Base-by-base conservation (phyloP, 64 coral and sea anemone species). In the Stichodactyla helianthus region DNA sequence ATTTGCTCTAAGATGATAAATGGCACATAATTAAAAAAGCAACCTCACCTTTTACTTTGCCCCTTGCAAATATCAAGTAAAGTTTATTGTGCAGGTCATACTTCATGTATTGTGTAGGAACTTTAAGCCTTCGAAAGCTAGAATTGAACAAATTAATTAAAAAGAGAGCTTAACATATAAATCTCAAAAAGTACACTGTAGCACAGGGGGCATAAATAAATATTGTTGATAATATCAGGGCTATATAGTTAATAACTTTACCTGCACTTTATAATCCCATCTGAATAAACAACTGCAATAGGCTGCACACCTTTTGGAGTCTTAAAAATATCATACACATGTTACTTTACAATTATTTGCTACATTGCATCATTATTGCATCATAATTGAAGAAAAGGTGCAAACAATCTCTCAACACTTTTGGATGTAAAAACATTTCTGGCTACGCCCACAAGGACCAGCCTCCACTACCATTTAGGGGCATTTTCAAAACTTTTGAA, bases 41-140 rank as follows among this genome's bases (percentile, higher is more conserved):
- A 20, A 68, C 2, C 68, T 74, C 5, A 74, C 68, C 51, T 52
- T 54, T 53, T 16, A 54, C 7, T 84, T 84, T 35, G 10, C 83
- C 83, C 8, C 56, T 84, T 10, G 83, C 83, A 84, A 60, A 84
- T 7, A 84, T 63, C 56, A 84, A 63, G 13, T 84, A 84, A 9
- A 60, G 83, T 18, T 27, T 84, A 19, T 84, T 23, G 15, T 57
- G 27, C 19, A 84, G 59, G 83, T 84, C 25, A 15, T 84, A 84
- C 25, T 84, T 84, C 83, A 84, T 84, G 78, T 81, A 17, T 22
- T 81, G 7, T 54, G 78, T 81, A 52, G 78, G 78, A 4, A 16
- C 78, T 23, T 81, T 81, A 7, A 52, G 78, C 20, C 78, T 81
- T 6, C 20, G 20, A 10, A 81, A 81, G 5, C 78, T 81, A 54